A percentile compares a stretch with the other conserved stretches of the same genome.
These are phyloP conservation scores for Tortricodes alternella DNA, from an alignment of 2,888 invertebrate species.

Conservation along the genomic window DNA sequence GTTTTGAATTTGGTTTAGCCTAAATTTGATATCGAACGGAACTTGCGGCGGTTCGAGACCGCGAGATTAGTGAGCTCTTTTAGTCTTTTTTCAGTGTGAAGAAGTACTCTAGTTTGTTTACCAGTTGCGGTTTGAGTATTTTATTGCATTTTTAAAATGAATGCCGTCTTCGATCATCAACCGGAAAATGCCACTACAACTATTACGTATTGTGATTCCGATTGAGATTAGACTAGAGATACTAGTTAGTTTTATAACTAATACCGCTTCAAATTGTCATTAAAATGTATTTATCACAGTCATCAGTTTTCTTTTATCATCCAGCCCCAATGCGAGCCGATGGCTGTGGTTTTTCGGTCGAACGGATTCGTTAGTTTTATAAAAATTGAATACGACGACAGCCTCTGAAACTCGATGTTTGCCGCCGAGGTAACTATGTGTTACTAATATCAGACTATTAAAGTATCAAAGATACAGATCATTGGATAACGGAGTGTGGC, in stretches of 20 bases:
- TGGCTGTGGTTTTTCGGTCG: constrained; percentile 64
- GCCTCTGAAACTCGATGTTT: constrained; percentile 59
- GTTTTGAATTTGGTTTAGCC: constrained; percentile 67
- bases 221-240: constrained; percentile 8
- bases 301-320: constrained; percentile 23
- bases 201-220: constrained; percentile 11
- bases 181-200: too few species aligned
- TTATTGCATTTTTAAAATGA: too few species aligned
- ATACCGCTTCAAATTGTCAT: constrained; percentile 6
- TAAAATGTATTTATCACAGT: constrained; percentile 12
- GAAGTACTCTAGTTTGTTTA: constrained; percentile 17
- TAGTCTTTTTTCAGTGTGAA: constrained; percentile 38
- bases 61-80: constrained; percentile 43
- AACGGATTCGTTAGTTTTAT: constrained; percentile 54
- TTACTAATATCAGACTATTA: constrained; percentile 38
- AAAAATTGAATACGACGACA: constrained; percentile 48
- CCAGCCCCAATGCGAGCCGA: not conserved
- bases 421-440: constrained; percentile 43
- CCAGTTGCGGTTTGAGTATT: constrained; percentile 13
- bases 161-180: too few species aligned
- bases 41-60: constrained; percentile 61
- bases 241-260: not conserved
- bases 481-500: constrained; percentile 58
- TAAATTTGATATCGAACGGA: constrained; percentile 73
- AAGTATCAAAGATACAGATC: constrained; percentile 48